These are phyloP conservation scores for Drosophila flavopinicola DNA, from an alignment of 2,888 invertebrate genomes.

Conservation along the genomic window DNA sequence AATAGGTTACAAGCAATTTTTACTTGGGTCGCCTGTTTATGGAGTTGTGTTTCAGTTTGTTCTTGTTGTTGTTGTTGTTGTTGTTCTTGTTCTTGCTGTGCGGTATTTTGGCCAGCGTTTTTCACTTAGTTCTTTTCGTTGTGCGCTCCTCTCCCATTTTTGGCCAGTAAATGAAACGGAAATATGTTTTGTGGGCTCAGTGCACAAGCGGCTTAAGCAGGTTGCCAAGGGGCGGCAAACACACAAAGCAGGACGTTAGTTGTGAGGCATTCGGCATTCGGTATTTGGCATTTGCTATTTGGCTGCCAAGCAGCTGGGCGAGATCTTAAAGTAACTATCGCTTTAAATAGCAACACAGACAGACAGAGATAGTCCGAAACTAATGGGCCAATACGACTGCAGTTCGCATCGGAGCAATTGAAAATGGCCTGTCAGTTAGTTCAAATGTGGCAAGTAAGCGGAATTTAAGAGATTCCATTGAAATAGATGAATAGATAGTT, in stretches of 20 bases:
- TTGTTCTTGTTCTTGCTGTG: conserved; percentile 34
- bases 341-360: conserved; percentile 24
- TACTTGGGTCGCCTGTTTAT: conserved; percentile 74
- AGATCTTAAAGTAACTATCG: conserved; percentile 44
- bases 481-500: background rate
- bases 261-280: conserved; percentile 25
- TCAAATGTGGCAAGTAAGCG: conserved; percentile 4
- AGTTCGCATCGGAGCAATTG: conserved; percentile 22
- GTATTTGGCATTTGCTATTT: too few species aligned
- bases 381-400: conserved; percentile 9
- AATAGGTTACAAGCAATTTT: conserved; percentile 79
- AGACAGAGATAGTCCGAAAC: background rate
- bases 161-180: conserved; percentile 78
- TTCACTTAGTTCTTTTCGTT: conserved; percentile 47
- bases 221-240: too few species aligned
- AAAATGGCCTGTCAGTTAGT: background rate
- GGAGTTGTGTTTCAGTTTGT: conserved; percentile 54
- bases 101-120: conserved; percentile 64
- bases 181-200: conserved; percentile 75
- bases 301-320: conserved; percentile 41
- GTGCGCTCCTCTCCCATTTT: conserved; percentile 22
- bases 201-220: conserved; percentile 59
- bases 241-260: too few species aligned
- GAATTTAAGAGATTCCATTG: too few species aligned
- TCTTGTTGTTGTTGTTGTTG: conserved; percentile 18